Percentiles rank a stretch among this genome's conserved stretches.
Evolutionary conservation across 2,888 invertebrate genomes (phyloP).

Genomic region (Venusia cambrica): DNA sequence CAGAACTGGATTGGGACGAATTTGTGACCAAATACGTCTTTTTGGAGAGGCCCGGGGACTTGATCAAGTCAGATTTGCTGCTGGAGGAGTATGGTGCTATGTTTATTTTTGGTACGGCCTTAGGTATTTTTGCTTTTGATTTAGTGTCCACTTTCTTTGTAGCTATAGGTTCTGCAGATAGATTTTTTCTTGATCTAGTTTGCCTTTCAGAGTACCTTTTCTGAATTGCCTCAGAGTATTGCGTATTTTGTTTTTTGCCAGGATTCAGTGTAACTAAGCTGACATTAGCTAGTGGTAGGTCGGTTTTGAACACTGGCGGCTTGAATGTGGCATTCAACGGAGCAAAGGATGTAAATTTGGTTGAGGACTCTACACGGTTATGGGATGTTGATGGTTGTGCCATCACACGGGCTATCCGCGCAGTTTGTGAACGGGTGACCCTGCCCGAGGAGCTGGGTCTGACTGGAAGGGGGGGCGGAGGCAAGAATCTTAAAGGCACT

Average conservation of each 20-base stretch:
- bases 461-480: conserved; percentile 49
- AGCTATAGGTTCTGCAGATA: too few species aligned
- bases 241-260: conserved; percentile 35
- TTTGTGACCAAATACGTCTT: too few species aligned
- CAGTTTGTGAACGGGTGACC: conserved; percentile 59
- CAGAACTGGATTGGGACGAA: too few species aligned
- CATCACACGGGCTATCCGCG: too few species aligned
- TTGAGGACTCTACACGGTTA: too few species aligned
- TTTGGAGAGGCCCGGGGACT: neutral
- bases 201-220: too few species aligned
- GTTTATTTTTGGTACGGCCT: conserved; percentile 22
- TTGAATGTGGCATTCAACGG: conserved; percentile 76
- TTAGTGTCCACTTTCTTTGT: conserved; percentile 22
- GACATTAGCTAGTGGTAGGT: conserved; percentile 39
- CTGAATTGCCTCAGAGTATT: too few species aligned
- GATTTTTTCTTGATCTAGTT: too few species aligned
- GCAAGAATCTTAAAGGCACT: conserved; percentile 48
- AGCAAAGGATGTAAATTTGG: too few species aligned
- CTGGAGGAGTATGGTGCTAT: conserved; percentile 31
- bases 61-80: conserved; percentile 31
- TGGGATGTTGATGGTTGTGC: too few species aligned
- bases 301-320: conserved; percentile 56
- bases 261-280: conserved; percentile 24
- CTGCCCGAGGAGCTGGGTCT: conserved; percentile 57
- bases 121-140: conserved; percentile 30